Base-by-base conservation (phyloP, 2,888 invertebrate species). In the Cactoblastis cactorum region DNA sequence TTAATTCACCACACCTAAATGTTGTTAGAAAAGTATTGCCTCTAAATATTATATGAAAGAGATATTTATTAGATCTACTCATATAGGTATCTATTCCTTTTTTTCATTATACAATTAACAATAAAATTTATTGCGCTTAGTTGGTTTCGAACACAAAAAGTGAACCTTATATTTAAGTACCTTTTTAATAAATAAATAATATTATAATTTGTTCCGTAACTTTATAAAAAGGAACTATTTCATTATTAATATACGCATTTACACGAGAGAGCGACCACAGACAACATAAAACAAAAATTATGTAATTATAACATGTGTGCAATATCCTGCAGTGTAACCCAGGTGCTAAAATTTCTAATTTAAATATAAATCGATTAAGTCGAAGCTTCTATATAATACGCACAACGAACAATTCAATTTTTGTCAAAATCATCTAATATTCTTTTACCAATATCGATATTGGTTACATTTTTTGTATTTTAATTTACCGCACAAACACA, bases 21-120 rank as follows among this genome's bases (percentile, higher is more conserved):
- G 79, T 82, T 80, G 78, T 86, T 84, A 85, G 77, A 86, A 87
- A 85, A 84, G 83, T 87, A 87, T 83, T 83, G 85, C 84, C 83
- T 82, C 85, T 88, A 86, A 81, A 79, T 79, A 77, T 80, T 76
- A 81, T 71, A 79, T 72, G 80, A 83, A 78, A 77, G 78, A 80
- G 78, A 77, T 77, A 79, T 76, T 71, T 67, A 74, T 74, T 79
- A 85, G 74, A 75, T 68, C 84, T 87, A 86, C 81, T 80, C 82
- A 83, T 70, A 76, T 66, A 68, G 65, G 71, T 74, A 67, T 70
- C 72, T 76, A 76, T 74, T 67, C 64, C 67, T 73, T 49, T 19
- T 33, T 28, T 15, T 34, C 14, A 41, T 41, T 28, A 47, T 24
- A 77, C 74, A 68, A 74, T 77, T 71, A 71, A 73, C 75, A 73